phyloP scores from a whole-genome alignment of 1,140 invertebrate species.

The Drosophila albomicans region DNA sequence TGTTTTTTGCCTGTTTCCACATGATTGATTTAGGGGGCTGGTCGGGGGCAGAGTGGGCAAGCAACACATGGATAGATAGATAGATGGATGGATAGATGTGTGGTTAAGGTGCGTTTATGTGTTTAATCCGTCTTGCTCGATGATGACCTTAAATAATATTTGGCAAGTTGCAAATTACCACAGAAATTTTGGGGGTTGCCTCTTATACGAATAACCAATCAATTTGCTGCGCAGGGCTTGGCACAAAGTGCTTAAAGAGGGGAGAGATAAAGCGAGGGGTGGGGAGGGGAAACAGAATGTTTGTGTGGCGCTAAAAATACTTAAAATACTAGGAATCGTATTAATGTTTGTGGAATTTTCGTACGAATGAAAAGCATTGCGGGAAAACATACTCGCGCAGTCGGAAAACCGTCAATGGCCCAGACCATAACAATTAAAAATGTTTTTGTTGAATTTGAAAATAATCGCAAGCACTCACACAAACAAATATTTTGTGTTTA shows the following conservation, averaged over 20 bases:
- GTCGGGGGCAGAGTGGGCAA: slow-evolving; percentile 5
- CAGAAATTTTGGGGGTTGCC: background rate
- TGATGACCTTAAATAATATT: background rate
- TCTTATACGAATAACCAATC: background rate
- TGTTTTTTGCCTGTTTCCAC: slow-evolving; percentile 3
- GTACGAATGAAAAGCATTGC: slow-evolving; percentile 26
- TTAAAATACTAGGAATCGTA: slow-evolving; percentile 23
- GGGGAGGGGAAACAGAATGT: background rate
- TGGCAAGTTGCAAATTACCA: slow-evolving; percentile 22
- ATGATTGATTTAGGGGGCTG: slow-evolving; percentile 21
- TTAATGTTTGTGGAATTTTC: slow-evolving; percentile 41
- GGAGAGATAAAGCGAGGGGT: background rate
- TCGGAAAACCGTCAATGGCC: slow-evolving; percentile 35
- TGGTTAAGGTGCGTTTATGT: slow-evolving; percentile 43
- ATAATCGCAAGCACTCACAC: slow-evolving; percentile 30
- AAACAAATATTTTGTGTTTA: background rate
- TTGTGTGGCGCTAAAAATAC: slow-evolving; percentile 31
- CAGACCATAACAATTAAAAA: slow-evolving; percentile 29
- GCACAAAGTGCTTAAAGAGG: slow-evolving; percentile 5
- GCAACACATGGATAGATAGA: slow-evolving; percentile 17
- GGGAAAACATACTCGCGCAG: background rate
- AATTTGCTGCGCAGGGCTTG: slow-evolving; percentile 5
- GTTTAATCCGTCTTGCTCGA: slow-evolving; percentile 13
- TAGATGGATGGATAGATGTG: slow-evolving; percentile 5
- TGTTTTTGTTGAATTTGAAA: slow-evolving; percentile 54